Evolutionary conservation across 2,888 invertebrate species (phyloP).

Genomic region (Epinotia ramella): DNA sequence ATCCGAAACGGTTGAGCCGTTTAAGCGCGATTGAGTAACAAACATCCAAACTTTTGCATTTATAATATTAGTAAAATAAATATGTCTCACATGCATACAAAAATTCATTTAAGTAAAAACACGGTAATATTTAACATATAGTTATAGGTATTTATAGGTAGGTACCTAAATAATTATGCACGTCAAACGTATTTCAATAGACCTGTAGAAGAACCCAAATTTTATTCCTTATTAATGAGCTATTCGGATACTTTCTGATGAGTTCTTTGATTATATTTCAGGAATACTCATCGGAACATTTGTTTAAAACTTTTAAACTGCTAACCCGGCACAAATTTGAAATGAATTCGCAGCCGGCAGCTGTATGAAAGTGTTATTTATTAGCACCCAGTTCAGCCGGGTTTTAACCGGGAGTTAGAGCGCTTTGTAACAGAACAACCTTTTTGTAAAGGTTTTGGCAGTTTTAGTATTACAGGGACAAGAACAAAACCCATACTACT

Average conservation of each 20-base stretch:
- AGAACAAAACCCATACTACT: too few species aligned
- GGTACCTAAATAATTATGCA: too few species aligned
- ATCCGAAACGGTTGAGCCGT: too few species aligned
- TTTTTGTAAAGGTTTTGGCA: background rate
- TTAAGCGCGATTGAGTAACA: too few species aligned
- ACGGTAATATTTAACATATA: too few species aligned
- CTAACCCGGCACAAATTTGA: slow-evolving; percentile 6
- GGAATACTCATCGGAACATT: background rate
- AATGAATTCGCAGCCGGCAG: slow-evolving; percentile 17
- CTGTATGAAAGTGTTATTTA: slow-evolving; percentile 32
- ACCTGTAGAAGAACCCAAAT: background rate
- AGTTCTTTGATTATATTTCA: background rate
- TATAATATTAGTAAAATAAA: too few species aligned
- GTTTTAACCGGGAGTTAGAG: slow-evolving; percentile 1
- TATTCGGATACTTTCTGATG: background rate
- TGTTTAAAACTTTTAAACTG: background rate
- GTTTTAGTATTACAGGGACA: too few species aligned
- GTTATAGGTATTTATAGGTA: too few species aligned
- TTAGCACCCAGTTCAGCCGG: slow-evolving; percentile 23
- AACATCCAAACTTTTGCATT: too few species aligned
- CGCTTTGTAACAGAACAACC: background rate
- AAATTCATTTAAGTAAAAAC: too few species aligned
- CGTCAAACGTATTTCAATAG: too few species aligned
- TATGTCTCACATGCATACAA: too few species aligned
- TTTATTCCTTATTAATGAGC: background rate